Base-by-base conservation (phyloP, 2,797 vertebrate species). In the Enteromius afrohamiltoni region DNA sequence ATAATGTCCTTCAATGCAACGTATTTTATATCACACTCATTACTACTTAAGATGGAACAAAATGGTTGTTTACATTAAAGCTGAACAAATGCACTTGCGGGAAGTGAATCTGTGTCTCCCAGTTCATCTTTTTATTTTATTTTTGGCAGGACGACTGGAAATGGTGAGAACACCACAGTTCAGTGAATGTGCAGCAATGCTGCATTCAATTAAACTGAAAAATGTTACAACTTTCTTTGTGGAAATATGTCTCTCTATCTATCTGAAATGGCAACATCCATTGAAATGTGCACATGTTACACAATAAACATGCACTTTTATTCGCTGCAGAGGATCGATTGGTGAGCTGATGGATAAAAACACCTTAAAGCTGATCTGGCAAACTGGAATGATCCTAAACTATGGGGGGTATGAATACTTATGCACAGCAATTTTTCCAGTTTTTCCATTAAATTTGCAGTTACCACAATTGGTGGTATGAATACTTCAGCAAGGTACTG, bases 21-120 rank as follows among this genome's bases (percentile, higher is more conserved):
- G 23, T 49, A 51, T 64, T 49, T 64, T 47, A 62, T 82, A 49
- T 37, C 42, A 74, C 55, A 74, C 37, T 74, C 42, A 37, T 67
- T 47, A 76, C 62, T 65, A 79, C 69, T 58, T 71, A 42, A 75
- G 77, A 76, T 40, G 19, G 69, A 85, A 84, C 82, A 67, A 80
- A 70, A 83, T 60, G 83, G 67, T 26, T 65, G 62, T 76, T 74
- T 65, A 77, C 51, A 31, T 75, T 21, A 74, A 64, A 64, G 29
- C 16, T 19, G 49, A 51, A 37, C 11, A 74, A 42, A 17, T 60
- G 55, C 68, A 65, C 80, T 70, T 62, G 29, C 1, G 23, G 26
- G 65, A 80, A 80, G 16, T 10, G 6, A 69, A 42, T 42, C 31
- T 1, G 1, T 40, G 64, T 55, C n/a, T 34, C n/a, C 77, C n/a